Evolutionary conservation across 1,140 invertebrate genomes (phyloP).

Genomic region (Eriocheir sinensis): DNA sequence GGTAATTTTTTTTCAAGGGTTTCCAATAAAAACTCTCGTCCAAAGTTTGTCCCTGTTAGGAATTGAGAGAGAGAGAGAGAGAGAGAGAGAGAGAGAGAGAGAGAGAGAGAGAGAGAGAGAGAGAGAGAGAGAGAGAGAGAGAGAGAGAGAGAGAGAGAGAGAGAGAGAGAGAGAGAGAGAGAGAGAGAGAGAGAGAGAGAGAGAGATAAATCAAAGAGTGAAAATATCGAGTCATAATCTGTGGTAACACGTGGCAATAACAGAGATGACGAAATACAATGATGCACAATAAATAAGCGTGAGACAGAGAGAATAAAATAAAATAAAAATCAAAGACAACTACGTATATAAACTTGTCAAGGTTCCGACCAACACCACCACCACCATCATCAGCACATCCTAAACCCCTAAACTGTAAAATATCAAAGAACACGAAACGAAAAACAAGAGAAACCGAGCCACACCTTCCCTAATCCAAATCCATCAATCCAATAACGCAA

Average conservation of each 20-base stretch:
- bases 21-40: neutral
- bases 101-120: conserved; percentile 61
- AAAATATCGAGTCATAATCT: too few species aligned
- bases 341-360: too few species aligned
- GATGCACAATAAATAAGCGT: neutral
- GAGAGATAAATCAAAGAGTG: neutral
- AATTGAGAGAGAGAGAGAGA: conserved; percentile 58
- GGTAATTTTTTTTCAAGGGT: neutral
- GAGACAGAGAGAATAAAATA: neutral
- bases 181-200: conserved; percentile 27
- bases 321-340: conserved; percentile 43
- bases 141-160: conserved; percentile 65
- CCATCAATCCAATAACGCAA: neutral
- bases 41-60: conserved; percentile 3
- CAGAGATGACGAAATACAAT: neutral
- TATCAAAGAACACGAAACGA: too few species aligned
- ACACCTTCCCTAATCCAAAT: neutral
- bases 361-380: too few species aligned
- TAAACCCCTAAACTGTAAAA: neutral
- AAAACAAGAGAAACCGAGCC: neutral
- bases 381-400: too few species aligned
- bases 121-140: conserved; percentile 68
- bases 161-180: conserved; percentile 70
- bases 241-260: too few species aligned
- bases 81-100: conserved; percentile 56